Conservation (phyloP, 2,797 vertebrate genomes). For the Danio kyathit region DNA sequence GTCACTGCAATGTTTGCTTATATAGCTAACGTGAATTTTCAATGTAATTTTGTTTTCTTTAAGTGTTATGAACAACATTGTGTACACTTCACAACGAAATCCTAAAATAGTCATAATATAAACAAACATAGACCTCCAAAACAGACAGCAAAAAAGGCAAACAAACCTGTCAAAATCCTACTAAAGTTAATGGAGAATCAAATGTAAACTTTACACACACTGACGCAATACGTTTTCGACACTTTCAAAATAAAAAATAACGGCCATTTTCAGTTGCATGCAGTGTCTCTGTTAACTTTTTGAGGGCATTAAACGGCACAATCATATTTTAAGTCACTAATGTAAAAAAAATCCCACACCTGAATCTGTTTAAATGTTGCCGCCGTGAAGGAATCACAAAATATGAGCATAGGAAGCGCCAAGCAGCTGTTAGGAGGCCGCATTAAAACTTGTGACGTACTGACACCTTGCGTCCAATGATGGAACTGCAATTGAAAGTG, state of each 20-base stretch:
- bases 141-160: not conserved
- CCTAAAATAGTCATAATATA: not conserved
- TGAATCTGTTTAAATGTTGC: constrained; percentile 18
- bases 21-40: not conserved
- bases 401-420: not conserved
- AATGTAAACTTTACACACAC: not conserved
- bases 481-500: constrained; percentile 15
- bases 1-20: not conserved
- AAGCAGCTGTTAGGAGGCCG: not conserved
- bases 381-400: not conserved
- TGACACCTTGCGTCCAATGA: constrained; percentile 60
- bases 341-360: constrained; percentile 52
- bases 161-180: constrained; percentile 5
- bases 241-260: not conserved
- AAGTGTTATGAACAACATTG: too few relatives aligned
- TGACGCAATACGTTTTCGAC: not conserved
- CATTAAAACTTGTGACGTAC: constrained; percentile 30
- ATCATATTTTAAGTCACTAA: not conserved
- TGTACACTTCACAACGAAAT: not conserved
- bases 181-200: not conserved
- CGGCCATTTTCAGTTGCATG: not conserved
- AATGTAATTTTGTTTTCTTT: too few relatives aligned
- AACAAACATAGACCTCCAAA: not conserved
- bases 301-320: not conserved
- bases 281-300: not conserved